These are phyloP conservation scores for Poicephalus gulielmi DNA, from an alignment of 2,113 vertebrate genomes.

Conservation along the genomic window DNA sequence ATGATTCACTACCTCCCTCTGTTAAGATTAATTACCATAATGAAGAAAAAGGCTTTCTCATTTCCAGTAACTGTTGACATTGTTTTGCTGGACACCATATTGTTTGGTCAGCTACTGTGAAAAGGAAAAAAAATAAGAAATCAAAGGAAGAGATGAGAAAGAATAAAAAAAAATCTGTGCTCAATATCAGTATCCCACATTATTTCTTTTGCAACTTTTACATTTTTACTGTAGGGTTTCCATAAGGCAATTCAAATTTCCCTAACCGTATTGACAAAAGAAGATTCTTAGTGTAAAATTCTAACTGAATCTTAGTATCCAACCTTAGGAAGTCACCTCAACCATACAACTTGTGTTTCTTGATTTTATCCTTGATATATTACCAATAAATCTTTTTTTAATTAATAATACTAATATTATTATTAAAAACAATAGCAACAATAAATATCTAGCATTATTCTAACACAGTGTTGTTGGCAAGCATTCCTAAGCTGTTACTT, in stretches of 20 bases:
- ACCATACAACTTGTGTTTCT: background rate
- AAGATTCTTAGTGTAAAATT: background rate
- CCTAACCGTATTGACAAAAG: background rate
- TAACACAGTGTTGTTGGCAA: slow-evolving; percentile 9
- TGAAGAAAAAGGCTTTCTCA: background rate
- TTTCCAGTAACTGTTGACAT: background rate
- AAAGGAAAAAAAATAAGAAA: background rate
- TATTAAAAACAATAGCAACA: background rate
- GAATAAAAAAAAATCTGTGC: background rate
- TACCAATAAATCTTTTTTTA: background rate
- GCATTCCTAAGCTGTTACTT: background rate
- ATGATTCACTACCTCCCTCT: background rate
- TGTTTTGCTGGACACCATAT: background rate
- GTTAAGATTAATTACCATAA: slow-evolving; percentile 13
- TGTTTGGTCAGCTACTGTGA: background rate
- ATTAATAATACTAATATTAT: background rate
- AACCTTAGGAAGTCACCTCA: background rate
- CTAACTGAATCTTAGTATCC: background rate
- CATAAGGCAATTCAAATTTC: background rate
- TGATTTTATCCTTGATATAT: background rate
- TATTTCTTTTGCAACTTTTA: background rate
- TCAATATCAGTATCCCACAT: background rate
- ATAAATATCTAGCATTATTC: background rate
- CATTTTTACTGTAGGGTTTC: background rate
- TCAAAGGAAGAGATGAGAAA: background rate